Evolutionary conservation across 2,797 vertebrate species (phyloP).

Genomic region (Morelia viridis): DNA sequence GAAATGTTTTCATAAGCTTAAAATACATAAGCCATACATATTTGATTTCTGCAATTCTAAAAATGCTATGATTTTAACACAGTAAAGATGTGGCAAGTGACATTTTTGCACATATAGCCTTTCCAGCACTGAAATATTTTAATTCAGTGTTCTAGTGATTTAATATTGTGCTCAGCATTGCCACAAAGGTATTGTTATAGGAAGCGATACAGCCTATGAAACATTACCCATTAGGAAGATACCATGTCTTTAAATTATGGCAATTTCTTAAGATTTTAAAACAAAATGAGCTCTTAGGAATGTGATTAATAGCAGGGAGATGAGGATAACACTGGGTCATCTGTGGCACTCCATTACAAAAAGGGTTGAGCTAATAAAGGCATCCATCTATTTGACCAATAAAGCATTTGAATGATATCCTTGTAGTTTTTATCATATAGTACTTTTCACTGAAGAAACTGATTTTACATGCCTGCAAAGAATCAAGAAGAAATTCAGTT

Average conservation of each 20-base stretch:
- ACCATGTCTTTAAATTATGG: slow-evolving; percentile 81
- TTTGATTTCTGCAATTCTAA: slow-evolving; percentile 80
- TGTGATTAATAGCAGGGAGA: slow-evolving; percentile 80
- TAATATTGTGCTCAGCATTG: slow-evolving; percentile 71
- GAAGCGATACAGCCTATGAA: slow-evolving; percentile 77
- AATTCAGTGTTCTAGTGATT: slow-evolving; percentile 69
- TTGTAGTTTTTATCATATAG: slow-evolving; percentile 71
- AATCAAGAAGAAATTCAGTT: slow-evolving; percentile 33
- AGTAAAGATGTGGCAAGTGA: slow-evolving; percentile 73
- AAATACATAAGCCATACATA: slow-evolving; percentile 76
- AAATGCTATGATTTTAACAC: slow-evolving; percentile 77
- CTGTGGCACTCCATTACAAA: slow-evolving; percentile 81
- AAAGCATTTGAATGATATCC: slow-evolving; percentile 79
- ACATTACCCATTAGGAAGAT: slow-evolving; percentile 79
- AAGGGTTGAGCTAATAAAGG: slow-evolving; percentile 80
- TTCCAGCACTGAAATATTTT: slow-evolving; percentile 62
- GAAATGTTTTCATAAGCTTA: slow-evolving; percentile 71
- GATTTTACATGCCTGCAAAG: slow-evolving; percentile 67
- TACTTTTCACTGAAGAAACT: slow-evolving; percentile 74
- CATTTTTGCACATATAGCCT: slow-evolving; percentile 70
- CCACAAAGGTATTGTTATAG: slow-evolving; percentile 72
- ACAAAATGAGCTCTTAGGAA: slow-evolving; percentile 81
- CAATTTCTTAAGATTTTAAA: slow-evolving; percentile 84
- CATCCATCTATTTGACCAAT: slow-evolving; percentile 80
- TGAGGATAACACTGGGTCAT: slow-evolving; percentile 79